phyloP scores from a whole-genome alignment of 2,113 vertebrate genomes.

The Marmota flaviventris region DNA sequence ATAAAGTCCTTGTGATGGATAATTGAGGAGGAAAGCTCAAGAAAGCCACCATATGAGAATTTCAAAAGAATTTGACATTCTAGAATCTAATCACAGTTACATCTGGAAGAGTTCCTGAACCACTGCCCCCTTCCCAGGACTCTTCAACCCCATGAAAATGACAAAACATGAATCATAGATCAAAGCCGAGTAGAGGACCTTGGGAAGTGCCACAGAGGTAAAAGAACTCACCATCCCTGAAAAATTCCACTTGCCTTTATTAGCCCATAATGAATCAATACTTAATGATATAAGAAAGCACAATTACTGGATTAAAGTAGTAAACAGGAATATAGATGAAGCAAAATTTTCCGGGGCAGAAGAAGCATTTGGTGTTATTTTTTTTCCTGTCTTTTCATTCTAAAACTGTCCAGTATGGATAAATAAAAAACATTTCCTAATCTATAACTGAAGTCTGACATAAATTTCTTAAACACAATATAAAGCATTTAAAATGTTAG shows the following conservation, averaged over 20 bases:
- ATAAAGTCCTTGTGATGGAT: not conserved
- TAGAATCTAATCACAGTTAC: not conserved
- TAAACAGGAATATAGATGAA: not conserved
- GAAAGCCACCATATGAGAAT: not conserved
- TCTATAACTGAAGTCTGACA: not conserved
- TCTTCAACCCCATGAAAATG: constrained; percentile 1
- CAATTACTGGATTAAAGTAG: not conserved
- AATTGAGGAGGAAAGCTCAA: not conserved
- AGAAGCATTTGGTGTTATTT: not conserved
- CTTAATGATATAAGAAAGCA: not conserved
- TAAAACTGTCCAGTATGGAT: not conserved
- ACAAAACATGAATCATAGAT: not conserved
- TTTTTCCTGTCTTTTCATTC: not conserved
- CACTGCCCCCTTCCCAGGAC: not conserved
- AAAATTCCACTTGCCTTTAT: constrained; percentile 7
- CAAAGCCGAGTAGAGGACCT: not conserved
- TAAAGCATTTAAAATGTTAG: not conserved
- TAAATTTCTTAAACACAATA: not conserved
- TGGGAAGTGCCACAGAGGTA: not conserved
- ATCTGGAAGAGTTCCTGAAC: constrained; percentile 1
- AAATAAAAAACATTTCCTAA: not conserved
- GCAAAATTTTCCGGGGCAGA: not conserved
- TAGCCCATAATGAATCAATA: not conserved
- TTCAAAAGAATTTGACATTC: constrained; percentile 19
- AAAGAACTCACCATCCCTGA: not conserved